A percentile compares a stretch with the other conserved stretches of the same genome.
phyloP scores from a whole-genome alignment of 2,888 invertebrate genomes.

The Andrena fulva region DNA sequence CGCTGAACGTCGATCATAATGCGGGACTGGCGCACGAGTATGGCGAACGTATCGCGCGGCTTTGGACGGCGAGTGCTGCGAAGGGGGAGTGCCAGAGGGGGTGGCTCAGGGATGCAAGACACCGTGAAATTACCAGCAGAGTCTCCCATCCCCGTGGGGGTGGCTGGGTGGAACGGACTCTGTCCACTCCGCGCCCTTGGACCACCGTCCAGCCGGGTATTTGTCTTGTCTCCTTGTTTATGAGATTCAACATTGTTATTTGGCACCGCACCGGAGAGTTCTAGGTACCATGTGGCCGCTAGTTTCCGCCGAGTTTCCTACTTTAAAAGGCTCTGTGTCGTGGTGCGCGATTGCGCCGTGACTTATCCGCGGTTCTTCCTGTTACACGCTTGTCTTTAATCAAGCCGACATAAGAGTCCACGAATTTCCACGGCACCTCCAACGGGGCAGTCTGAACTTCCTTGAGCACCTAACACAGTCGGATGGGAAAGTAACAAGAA shows the following conservation, averaged over 20 bases:
- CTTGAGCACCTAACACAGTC: not conserved
- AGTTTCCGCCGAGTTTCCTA: constrained; percentile 81
- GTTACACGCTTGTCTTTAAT: constrained; percentile 69
- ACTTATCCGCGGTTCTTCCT: constrained; percentile 72
- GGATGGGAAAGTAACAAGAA: not conserved
- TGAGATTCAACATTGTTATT: constrained; percentile 85
- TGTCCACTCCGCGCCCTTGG: constrained; percentile 83
- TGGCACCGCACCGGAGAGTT: constrained; percentile 84
- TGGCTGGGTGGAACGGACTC: constrained; percentile 83
- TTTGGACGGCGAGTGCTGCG: constrained; percentile 62
- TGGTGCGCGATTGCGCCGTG: constrained; percentile 68
- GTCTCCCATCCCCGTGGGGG: constrained; percentile 82
- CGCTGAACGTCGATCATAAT: constrained; percentile 75
- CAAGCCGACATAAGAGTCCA: constrained; percentile 46
- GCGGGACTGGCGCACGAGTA: constrained; percentile 59
- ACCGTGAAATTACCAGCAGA: constrained; percentile 87
- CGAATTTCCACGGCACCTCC: not conserved
- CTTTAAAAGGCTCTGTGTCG: constrained; percentile 80
- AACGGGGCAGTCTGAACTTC: constrained; percentile 11
- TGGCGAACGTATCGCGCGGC: constrained; percentile 61
- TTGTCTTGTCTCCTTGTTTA: constrained; percentile 85
- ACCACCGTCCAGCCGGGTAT: constrained; percentile 83
- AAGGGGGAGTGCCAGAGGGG: constrained; percentile 73
- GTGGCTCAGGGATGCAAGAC: constrained; percentile 86
- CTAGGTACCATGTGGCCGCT: constrained; percentile 74